These are phyloP conservation scores for Meleagris gallopavo DNA, from an alignment of 2,113 vertebrate species.

Conservation along the genomic window DNA sequence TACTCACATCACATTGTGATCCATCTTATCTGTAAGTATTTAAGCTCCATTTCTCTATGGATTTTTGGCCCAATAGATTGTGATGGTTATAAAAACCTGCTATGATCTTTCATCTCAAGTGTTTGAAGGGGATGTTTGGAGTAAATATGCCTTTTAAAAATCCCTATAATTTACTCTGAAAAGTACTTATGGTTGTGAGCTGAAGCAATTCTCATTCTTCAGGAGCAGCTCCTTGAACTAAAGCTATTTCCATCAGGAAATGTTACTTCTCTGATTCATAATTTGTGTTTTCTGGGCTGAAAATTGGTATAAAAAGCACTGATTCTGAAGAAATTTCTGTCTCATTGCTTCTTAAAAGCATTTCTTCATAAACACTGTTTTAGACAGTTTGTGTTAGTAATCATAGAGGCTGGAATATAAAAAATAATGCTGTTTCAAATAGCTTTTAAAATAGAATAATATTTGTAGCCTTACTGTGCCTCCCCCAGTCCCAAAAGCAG, in stretches of 20 bases:
- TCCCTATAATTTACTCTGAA: not conserved
- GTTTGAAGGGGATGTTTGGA: slow-evolving; percentile 11
- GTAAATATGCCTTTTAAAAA: slow-evolving; percentile 14
- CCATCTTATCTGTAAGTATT: slow-evolving; percentile 19
- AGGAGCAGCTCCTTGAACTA: not conserved
- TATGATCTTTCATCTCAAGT: slow-evolving; percentile 5
- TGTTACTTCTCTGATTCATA: not conserved
- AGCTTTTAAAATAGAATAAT: not conserved
- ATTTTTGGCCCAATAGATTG: slow-evolving; percentile 27
- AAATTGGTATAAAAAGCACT: not conserved
- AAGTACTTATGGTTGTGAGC: not conserved
- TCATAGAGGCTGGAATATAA: not conserved
- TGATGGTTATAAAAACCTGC: not conserved
- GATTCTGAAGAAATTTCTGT: not conserved
- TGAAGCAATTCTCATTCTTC: not conserved
- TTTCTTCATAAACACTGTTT: not conserved
- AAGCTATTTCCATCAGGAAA: not conserved
- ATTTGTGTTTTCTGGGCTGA: not conserved
- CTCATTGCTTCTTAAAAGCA: not conserved
- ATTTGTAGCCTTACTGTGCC: not conserved
- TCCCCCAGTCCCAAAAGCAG: not conserved
- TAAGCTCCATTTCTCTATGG: not conserved
- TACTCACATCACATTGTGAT: not conserved
- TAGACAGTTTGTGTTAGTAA: not conserved
- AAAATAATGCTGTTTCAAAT: not conserved